These are phyloP conservation scores for Hirudo medicinalis DNA, from an alignment of 1,140 invertebrate genomes.

Conservation along the genomic window DNA sequence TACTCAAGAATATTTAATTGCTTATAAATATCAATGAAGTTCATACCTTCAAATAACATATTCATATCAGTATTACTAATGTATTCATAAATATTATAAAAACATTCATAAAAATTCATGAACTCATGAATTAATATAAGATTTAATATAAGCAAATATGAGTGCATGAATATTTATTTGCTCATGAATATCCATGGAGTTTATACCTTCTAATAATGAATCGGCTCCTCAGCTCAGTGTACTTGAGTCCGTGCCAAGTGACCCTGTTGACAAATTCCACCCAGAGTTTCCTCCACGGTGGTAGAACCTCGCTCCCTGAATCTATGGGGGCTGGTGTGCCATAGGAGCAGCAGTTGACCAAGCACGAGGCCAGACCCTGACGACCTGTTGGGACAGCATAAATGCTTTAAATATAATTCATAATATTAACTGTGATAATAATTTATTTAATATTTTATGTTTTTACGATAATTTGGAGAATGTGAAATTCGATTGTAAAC, in stretches of 20 bases:
- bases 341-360: not conserved
- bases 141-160: too few species aligned
- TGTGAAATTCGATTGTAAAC: too few species aligned
- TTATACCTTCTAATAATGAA: slow-evolving; percentile 5
- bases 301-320: slow-evolving; percentile 2
- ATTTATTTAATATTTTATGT: not conserved
- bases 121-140: not conserved
- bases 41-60: too few species aligned
- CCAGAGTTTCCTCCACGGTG: not conserved
- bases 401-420: not conserved
- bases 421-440: not conserved
- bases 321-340: not conserved
- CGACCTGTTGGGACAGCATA: not conserved
- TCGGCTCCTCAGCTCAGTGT: slow-evolving; percentile 3
- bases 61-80: too few species aligned
- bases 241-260: slow-evolving; percentile 15
- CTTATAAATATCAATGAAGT: too few species aligned
- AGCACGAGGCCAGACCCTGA: not conserved
- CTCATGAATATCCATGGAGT: not conserved
- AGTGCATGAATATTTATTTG: not conserved
- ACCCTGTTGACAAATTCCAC: slow-evolving; percentile 14
- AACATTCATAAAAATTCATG: not conserved
- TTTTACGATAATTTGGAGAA: not conserved
- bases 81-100: not conserved
- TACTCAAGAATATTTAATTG: too few species aligned